Conservation (phyloP, 2,888 invertebrate species). For the Amphimallon solstitiale region DNA sequence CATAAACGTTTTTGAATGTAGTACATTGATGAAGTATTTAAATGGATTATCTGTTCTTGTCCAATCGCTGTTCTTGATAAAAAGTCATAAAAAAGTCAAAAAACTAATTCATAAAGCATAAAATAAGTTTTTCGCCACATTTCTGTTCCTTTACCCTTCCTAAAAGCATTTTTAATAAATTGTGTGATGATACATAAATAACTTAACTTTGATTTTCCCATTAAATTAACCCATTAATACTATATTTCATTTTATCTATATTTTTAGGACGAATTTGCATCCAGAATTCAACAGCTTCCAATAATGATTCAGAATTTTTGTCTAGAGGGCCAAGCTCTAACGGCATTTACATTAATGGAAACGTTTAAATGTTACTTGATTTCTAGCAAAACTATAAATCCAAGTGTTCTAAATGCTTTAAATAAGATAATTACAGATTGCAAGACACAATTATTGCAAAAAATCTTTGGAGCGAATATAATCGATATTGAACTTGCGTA, state of each 20-base stretch:
- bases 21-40: no score
- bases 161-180: no score
- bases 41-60: no score
- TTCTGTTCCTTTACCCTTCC: no score
- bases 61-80: no score
- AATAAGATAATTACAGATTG: slow-evolving; percentile 46
- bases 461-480: slow-evolving; percentile 55
- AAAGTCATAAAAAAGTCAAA: no score
- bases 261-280: slow-evolving; percentile 45
- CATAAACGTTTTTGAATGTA: no score
- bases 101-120: no score
- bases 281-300: slow-evolving; percentile 50
- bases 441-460: slow-evolving; percentile 55
- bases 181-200: no score
- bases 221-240: neutral
- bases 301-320: slow-evolving; percentile 48
- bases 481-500: slow-evolving; percentile 60
- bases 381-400: slow-evolving; percentile 24
- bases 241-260: neutral
- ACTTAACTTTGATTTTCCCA: neutral
- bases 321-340: slow-evolving; percentile 52
- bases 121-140: no score
- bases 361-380: slow-evolving; percentile 46
- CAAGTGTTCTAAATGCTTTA: slow-evolving; percentile 35
- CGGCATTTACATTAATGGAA: slow-evolving; percentile 50